These are phyloP conservation scores for Brachirus orientalis DNA, from an alignment of 2,113 vertebrate genomes.

Conservation along the genomic window DNA sequence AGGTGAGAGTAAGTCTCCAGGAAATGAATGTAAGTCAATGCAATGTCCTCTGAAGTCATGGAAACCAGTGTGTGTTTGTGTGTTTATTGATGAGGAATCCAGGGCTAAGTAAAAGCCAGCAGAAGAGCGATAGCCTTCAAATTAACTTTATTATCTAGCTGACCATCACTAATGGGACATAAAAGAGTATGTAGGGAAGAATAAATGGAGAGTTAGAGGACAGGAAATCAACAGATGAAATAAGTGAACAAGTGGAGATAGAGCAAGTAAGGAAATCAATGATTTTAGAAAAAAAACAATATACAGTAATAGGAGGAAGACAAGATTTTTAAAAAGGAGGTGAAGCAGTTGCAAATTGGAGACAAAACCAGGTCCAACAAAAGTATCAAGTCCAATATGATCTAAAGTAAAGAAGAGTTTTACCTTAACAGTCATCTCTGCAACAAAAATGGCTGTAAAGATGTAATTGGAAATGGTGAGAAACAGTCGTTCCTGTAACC, in stretches of 20 bases:
- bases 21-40: no score
- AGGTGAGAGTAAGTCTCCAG: no score
- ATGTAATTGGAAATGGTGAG: conserved; percentile 97
- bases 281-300: no score
- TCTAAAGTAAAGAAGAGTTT: neutral
- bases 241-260: neutral
- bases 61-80: conserved; percentile 7
- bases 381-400: no score
- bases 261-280: neutral
- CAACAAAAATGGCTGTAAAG: conserved; percentile 96
- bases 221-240: neutral
- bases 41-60: no score
- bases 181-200: neutral
- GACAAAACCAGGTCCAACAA: no score
- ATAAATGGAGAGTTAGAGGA: neutral
- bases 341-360: neutral
- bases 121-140: conserved; percentile 54
- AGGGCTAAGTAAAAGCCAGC: conserved; percentile 47
- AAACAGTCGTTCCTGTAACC: conserved; percentile 89
- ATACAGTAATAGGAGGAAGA: neutral
- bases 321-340: neutral
- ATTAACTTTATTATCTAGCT: conserved; percentile 60
- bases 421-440: conserved; percentile 98
- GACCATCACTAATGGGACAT: conserved; percentile 41
- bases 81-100: conserved; percentile 38